Conservation (phyloP, 2,113 vertebrate genomes). For the Syrmaticus mikado region DNA sequence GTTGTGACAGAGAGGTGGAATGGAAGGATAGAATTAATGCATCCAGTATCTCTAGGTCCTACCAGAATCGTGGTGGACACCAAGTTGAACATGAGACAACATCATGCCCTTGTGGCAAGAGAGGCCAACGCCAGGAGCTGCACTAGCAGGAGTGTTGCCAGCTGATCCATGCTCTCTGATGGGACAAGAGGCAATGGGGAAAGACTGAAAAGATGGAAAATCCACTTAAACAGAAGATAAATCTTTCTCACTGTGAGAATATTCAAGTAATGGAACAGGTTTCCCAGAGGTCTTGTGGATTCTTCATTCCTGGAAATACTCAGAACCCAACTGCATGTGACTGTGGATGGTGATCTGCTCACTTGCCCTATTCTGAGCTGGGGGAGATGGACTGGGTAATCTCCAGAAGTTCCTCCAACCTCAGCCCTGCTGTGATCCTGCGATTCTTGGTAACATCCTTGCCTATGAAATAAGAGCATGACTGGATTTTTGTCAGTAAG, state of each 20-base stretch:
- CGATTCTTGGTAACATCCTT: constrained; percentile 20
- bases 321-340: not conserved
- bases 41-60: not conserved
- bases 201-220: not conserved
- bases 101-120: not conserved
- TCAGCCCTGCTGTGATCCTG: not conserved
- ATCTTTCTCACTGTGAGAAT: not conserved
- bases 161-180: not conserved
- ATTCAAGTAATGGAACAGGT: not conserved
- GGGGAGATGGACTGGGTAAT: not conserved
- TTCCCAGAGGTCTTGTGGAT: not conserved
- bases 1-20: not conserved
- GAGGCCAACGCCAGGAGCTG: not conserved
- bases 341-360: not conserved
- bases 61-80: not conserved
- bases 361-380: not conserved
- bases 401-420: not conserved
- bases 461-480: not conserved
- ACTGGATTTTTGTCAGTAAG: constrained; percentile 21
- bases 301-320: not conserved
- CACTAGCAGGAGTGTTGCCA: too few relatives aligned
- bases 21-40: constrained; percentile 24
- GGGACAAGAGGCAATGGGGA: not conserved
- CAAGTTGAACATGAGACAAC: not conserved
- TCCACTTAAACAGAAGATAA: not conserved